These are phyloP conservation scores for Liolophura sinensis DNA, from an alignment of 1,140 invertebrate species.

Conservation along the genomic window DNA sequence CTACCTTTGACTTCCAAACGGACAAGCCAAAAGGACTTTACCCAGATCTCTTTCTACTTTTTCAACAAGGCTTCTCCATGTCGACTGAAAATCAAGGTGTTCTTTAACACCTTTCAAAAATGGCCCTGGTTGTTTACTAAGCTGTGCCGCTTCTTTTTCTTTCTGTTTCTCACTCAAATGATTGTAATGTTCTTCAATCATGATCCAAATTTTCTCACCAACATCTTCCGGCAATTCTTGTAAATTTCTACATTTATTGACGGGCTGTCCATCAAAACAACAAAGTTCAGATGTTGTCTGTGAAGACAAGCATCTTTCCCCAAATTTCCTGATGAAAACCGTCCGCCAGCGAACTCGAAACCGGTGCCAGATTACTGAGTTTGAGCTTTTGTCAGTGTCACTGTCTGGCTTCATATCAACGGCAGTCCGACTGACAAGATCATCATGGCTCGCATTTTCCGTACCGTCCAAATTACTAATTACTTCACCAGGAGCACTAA, in stretches of 20 bases:
- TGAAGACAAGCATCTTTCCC: slow-evolving; percentile 37
- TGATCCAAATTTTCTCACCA: slow-evolving; percentile 29
- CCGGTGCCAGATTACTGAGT: slow-evolving; percentile 25
- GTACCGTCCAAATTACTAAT: no score
- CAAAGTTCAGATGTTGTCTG: slow-evolving; percentile 27
- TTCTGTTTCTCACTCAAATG: slow-evolving; percentile 19
- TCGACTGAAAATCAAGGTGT: slow-evolving; percentile 11
- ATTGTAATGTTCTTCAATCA: slow-evolving; percentile 26
- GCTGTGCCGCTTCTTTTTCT: slow-evolving; percentile 15
- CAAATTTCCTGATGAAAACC: slow-evolving; percentile 30
- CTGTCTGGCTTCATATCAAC: no score
- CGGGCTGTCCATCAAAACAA: slow-evolving; percentile 16
- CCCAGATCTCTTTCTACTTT: slow-evolving; percentile 44
- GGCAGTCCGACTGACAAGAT: no score
- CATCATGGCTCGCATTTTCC: neutral
- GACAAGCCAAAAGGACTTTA: slow-evolving; percentile 41
- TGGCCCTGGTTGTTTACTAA: slow-evolving; percentile 15
- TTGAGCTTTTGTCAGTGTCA: neutral
- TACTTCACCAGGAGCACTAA: neutral
- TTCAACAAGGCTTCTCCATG: slow-evolving; percentile 29
- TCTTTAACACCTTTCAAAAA: slow-evolving; percentile 26
- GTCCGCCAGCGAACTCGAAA: slow-evolving; percentile 37
- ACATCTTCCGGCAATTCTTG: slow-evolving; percentile 30
- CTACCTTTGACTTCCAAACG: slow-evolving; percentile 52
- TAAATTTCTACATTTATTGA: slow-evolving; percentile 48